Base-by-base conservation (phyloP, 1,140 invertebrate genomes). In the Leptestheria dahalacensis region DNA sequence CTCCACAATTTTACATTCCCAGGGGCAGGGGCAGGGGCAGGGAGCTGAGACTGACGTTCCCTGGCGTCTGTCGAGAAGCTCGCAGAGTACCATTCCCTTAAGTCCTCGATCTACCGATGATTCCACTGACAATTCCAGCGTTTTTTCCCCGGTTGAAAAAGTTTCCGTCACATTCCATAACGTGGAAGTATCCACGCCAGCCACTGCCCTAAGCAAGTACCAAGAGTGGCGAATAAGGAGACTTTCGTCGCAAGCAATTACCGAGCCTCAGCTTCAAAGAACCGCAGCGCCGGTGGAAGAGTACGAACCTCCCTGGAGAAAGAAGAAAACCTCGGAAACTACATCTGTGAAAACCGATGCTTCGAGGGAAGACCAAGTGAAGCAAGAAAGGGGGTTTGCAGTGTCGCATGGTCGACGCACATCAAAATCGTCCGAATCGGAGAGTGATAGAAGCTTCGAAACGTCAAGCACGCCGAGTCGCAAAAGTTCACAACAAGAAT, bases 401-500 rank as follows among this genome's bases (percentile, higher is more conserved):
- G 18, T 59, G 11, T 23, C 26, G 2, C 48, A 29, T 21, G 28
- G 46, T 15, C 24, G 58, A 50, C 48, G 21, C 26, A 23, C 26
- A 26, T 4, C 56, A 21, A 47, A 29, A 12, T 2, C 41, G 28
- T 33, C 26, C 48, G 50, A 20, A 20, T 2, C 9, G 23, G 21
- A 26, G 26, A 33, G 10, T 28, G 21, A 55, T 20, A 20, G 51
- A 6, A 18, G 23, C 26, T 28, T 23, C 21, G 51, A 53, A 3
- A 9, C 20, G 15, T 15, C 51, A 18, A 24, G 21, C 23, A 0
- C 21, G 4, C 20, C 2, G 6, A 41, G 47, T 21, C 59, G 55
- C 25, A 54, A 57, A 21, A 57, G 26, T 24, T 59, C 56, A 51
- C 55, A 60, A 3, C 41, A 46, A 4, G 78, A 81, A 60, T 79